These are phyloP conservation scores for Syncerus caffer DNA, from an alignment of 2,797 vertebrate genomes.

Conservation along the genomic window DNA sequence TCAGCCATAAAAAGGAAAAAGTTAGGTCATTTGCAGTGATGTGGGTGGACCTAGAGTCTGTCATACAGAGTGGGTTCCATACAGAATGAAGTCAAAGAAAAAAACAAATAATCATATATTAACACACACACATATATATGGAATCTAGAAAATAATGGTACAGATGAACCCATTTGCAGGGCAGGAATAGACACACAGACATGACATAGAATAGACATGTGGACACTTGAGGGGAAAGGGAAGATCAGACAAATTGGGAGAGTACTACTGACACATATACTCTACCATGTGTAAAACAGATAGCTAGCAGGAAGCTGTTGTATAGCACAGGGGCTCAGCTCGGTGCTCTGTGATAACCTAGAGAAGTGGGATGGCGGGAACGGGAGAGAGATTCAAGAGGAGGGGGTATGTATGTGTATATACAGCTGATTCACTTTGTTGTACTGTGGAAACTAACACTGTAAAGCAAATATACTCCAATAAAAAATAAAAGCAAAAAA, in stretches of 20 bases:
- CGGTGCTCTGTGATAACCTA: background rate
- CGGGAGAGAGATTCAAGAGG: background rate
- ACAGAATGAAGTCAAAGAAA: background rate
- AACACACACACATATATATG: background rate
- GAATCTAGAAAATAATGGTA: background rate
- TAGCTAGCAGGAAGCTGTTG: background rate
- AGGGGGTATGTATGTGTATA: background rate
- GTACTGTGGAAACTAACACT: background rate
- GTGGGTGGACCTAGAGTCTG: background rate
- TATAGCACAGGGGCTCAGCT: background rate
- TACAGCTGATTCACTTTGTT: background rate
- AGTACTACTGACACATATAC: background rate
- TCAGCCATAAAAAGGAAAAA: background rate
- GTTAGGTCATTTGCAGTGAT: background rate
- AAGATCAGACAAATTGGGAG: background rate
- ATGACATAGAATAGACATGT: background rate
- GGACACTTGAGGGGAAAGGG: background rate
- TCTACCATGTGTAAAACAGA: background rate
- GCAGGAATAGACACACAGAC: background rate
- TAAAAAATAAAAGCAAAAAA: background rate
- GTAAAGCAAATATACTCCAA: background rate
- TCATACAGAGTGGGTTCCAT: background rate
- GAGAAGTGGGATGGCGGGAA: background rate
- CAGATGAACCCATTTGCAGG: background rate
- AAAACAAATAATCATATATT: background rate